Evolutionary conservation across 2,888 invertebrate genomes (phyloP).

Genomic region (Halictus ligatus): DNA sequence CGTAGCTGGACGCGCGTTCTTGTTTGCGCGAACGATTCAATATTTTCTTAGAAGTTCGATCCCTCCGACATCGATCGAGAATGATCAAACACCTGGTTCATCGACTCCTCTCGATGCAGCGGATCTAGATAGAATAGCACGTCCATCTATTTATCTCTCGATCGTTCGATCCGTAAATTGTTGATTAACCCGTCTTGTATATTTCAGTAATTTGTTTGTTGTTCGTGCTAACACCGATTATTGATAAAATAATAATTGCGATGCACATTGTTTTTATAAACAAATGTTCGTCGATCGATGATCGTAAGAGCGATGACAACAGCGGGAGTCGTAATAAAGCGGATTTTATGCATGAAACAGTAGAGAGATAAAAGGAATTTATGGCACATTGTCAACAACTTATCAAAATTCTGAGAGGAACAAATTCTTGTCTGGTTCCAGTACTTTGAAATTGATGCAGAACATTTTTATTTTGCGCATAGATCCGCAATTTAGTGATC

Average conservation of each 20-base stretch:
- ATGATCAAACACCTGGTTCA: background rate
- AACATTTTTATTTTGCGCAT: background rate
- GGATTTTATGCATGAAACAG: background rate
- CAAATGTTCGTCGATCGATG: background rate
- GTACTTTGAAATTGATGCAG: background rate
- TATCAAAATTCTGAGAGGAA: background rate
- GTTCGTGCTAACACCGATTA: background rate
- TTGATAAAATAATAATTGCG: background rate
- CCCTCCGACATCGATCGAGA: conserved; percentile 15
- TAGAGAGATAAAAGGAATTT: background rate
- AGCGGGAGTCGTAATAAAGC: background rate
- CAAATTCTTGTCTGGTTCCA: background rate
- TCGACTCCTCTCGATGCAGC: background rate
- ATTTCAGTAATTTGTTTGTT: background rate
- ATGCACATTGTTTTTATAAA: background rate
- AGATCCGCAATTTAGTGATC: background rate
- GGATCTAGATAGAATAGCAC: background rate
- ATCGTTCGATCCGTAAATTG: background rate
- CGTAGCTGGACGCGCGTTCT: conserved; percentile 29
- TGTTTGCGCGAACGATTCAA: conserved; percentile 41
- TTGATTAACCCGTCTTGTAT: background rate
- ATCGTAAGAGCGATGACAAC: background rate
- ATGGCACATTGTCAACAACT: too few relatives aligned
- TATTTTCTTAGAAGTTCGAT: conserved; percentile 43
- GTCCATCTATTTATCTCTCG: background rate